Evolutionary conservation across 1,140 invertebrate species (phyloP).

Genomic region (Leptinotarsa texana): DNA sequence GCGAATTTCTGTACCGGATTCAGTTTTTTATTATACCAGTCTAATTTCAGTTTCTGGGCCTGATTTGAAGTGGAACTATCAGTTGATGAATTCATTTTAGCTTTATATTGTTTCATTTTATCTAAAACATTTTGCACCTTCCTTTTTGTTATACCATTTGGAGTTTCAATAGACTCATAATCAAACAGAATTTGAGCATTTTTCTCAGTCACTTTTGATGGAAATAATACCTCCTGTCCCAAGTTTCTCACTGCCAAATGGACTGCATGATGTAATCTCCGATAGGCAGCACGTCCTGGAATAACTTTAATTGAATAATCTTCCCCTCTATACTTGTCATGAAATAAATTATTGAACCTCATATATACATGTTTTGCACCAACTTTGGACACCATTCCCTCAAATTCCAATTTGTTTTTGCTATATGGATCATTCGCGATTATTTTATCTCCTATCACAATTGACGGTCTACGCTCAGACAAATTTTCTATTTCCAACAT

Average conservation of each 20-base stretch:
- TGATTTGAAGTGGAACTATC: not conserved
- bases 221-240: constrained; percentile 48
- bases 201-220: constrained; percentile 44
- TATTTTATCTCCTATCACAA: constrained; percentile 76
- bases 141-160: constrained; percentile 9
- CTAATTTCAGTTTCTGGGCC: constrained; percentile 20
- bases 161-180: not conserved
- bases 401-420: constrained; percentile 49
- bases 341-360: constrained; percentile 50
- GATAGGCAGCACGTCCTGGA: constrained; percentile 37
- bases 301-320: constrained; percentile 49
- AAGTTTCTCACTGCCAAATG: constrained; percentile 44
- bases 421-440: constrained; percentile 61
- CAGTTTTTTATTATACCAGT: constrained; percentile 67
- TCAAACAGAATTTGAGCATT: constrained; percentile 43
- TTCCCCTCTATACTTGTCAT: constrained; percentile 50
- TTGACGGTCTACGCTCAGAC: constrained; percentile 80
- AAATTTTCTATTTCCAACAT: constrained; percentile 77
- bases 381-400: constrained; percentile 50
- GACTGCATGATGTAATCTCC: constrained; percentile 48
- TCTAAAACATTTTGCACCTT: constrained; percentile 11
- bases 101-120: not conserved
- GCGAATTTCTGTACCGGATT: constrained; percentile 71
- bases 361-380: constrained; percentile 50
- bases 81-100: not conserved